Evolutionary conservation across 1,140 invertebrate genomes (phyloP), one percentile per base, ranked within the genome.

Genomic region (Berghia stephanieae): DNA sequence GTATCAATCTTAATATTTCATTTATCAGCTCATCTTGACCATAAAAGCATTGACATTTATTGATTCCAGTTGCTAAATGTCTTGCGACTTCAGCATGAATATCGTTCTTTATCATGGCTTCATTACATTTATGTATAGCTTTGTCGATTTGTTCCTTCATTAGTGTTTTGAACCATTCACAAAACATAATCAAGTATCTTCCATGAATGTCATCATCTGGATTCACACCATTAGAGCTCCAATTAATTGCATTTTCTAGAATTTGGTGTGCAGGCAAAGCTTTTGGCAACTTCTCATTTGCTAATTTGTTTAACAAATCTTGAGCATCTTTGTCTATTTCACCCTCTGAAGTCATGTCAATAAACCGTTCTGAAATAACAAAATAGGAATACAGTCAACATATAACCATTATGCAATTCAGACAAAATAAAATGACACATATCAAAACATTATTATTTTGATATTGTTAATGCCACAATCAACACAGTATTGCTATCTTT

Each of bases 61-160:
- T 57, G 6, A 34, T 24, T 84, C 96, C 97, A 55, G 96, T 96
- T 83, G 97, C 95, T 10, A 98, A 91, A 92, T 98, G 97, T 86
- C 98, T 96, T n/a, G 98, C 90, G 70, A 98, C 95, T 90, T 99
- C 96, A 36, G 31, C 42, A 13, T 43, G 4, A 24, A 68, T n/a
- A 55, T 73, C 46, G 31, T 55, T 67, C 8, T 81, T 72, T 52
- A 63, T 34, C 31, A 75, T 46, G 49, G 71, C 1, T 71, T 70
- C 34, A 49, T 21, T 5, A 2, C 27, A 16, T 57, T 57, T 43
- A 52, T 78, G 40, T 21, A 72, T 40, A 24, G 60, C 55, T 27
- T 70, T 38, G n/a, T 82, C 60, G 36, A 86, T 81, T 75, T 83
- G 78, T n/a, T 75, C 43, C 3, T 75, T 80, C 71, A 83, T 80